Base-by-base conservation (phyloP, 1,140 invertebrate genomes). In the Drosophila azteca region DNA sequence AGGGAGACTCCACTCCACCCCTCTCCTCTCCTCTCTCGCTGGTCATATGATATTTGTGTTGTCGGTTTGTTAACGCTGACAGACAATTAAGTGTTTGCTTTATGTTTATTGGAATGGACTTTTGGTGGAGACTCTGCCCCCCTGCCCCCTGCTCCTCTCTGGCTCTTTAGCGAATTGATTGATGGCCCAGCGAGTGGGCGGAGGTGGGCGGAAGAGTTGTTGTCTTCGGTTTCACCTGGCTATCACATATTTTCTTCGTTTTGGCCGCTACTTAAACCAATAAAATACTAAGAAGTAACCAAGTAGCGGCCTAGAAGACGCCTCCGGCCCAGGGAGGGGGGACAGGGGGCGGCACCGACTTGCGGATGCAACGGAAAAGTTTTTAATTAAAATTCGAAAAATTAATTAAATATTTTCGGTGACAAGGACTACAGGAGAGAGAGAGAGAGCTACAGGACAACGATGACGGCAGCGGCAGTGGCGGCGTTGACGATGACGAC, bases 371-470 rank as follows among this genome's bases (percentile, higher is more conserved):
- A 80, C 73, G 82, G 75, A 87, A 87, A 39, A 87, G 83, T 87
- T 85, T 87, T 87, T 87, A 87, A 87, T 87, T 87, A 87, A 87
- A 87, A 87, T 87, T 87, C 83, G 83, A 88, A 88, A 87, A 87
- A 87, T 87, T 87, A 87, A 87, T 87, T 87, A 87, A 87, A 87
- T 87, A 87, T 88, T 87, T 87, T 88, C 62, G 88, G 78, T 85
- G 82, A 87, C 62, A 57, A 55, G 48, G 53, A 60, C 49, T 49
- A 65, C 46, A 43, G 51, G 17, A 20, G 17, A 20, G 17, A 20
- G 17, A 20, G 17, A 20, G 17, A 20, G 15, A 66, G 41, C 24
- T 24, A 45, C 49, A 48, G 48, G n/a, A 54, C 20, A 11, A 9
- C 20, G 20, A 9, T 6, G 29, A 29, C 26, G 24, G 35, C 50